Conservation (phyloP, 2,797 vertebrate species). For the Gymnothorax reevesii region DNA sequence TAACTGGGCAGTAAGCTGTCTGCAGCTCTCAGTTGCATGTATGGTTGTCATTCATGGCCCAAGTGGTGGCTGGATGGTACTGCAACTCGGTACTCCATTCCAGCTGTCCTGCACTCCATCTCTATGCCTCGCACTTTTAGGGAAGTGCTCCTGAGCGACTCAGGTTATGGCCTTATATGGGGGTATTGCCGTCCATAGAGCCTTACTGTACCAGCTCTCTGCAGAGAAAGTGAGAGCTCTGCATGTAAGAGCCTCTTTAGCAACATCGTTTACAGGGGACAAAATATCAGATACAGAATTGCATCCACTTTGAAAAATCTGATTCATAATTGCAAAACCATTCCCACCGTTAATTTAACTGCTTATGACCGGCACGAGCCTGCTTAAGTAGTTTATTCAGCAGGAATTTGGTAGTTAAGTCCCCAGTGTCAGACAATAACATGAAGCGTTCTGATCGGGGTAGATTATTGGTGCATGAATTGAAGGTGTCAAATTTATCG, state of each 20-base stretch:
- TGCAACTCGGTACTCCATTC: not conserved
- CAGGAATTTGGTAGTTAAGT: too few relatives aligned
- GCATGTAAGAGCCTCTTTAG: not conserved
- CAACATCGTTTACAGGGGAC: not conserved
- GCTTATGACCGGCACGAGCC: too few relatives aligned
- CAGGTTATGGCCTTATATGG: slow-evolving; percentile 17
- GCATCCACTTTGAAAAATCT: too few relatives aligned
- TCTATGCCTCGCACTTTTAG: not conserved
- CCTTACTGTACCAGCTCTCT: not conserved
- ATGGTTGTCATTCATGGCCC: not conserved
- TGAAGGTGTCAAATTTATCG: too few relatives aligned
- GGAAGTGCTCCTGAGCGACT: not conserved
- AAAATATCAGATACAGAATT: too few relatives aligned
- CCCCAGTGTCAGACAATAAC: too few relatives aligned
- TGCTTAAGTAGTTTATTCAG: too few relatives aligned
- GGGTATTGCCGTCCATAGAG: not conserved
- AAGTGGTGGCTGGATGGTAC: not conserved
- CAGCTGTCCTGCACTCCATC: not conserved
- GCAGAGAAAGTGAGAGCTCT: not conserved
- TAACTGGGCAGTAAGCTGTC: not conserved
- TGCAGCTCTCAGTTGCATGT: not conserved
- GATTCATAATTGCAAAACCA: too few relatives aligned
- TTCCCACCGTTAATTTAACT: too few relatives aligned
- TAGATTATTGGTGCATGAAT: too few relatives aligned
- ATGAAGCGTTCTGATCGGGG: too few relatives aligned